Percentiles rank a stretch among this genome's conserved stretches.
Conservation (phyloP, 2,888 invertebrate species). For the Lasioglossum calceatum region DNA sequence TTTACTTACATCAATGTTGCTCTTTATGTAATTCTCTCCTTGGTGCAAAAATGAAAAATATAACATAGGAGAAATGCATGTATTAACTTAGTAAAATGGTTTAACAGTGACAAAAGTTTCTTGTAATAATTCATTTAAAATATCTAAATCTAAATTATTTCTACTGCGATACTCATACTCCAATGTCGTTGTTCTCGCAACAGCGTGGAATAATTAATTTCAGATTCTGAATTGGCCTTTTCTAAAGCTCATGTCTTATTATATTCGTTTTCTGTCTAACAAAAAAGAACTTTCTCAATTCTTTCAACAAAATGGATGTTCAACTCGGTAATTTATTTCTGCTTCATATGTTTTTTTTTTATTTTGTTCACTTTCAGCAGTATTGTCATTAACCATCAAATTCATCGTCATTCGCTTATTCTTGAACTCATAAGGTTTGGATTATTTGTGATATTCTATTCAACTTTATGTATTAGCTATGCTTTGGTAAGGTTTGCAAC, state of each 20-base stretch:
- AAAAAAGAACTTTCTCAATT: conserved; percentile 18
- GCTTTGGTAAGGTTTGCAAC: conserved; percentile 65
- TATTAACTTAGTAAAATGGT: conserved; percentile 47
- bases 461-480: conserved; percentile 50
- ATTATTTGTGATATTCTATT: conserved; percentile 50
- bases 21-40: conserved; percentile 59
- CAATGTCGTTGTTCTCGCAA: conserved; percentile 65
- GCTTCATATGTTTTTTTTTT: conserved; percentile 44
- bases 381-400: conserved; percentile 45
- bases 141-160: conserved; percentile 30
- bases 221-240: conserved; percentile 1
- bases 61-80: conserved; percentile 59
- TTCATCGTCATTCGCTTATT: conserved; percentile 53
- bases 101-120: conserved; percentile 16
- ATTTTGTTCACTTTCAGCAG: conserved; percentile 56
- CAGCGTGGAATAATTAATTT: conserved; percentile 42
- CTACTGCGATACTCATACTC: conserved; percentile 62
- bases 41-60: conserved; percentile 47
- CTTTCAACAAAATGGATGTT: conserved; percentile 15
- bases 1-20: conserved; percentile 60
- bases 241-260: conserved; percentile 11
- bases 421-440: conserved; percentile 61
- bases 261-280: conserved; percentile 19
- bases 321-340: conserved; percentile 33
- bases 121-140: conserved; percentile 39